Evolutionary conservation across 2,888 invertebrate genomes (phyloP), one percentile per base, ranked within the genome.

Genomic region (Dryobotodes eremita): DNA sequence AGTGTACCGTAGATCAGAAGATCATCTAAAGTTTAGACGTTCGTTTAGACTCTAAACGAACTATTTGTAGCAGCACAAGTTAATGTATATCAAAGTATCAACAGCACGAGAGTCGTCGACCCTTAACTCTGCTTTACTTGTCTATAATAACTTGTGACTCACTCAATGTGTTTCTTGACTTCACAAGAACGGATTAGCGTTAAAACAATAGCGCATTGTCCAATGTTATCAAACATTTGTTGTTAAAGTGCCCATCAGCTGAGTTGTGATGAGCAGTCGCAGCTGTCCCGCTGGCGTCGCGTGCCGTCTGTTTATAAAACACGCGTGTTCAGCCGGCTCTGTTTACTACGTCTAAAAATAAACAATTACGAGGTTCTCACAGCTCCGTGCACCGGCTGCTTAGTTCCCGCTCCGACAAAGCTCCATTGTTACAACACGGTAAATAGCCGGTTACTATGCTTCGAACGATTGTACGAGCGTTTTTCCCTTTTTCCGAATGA

Each of bases 281-380:
- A 15, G 31, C 26, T 31, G 50, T 17, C 10, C n/a, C 26, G 36
- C 17, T 6, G n/a, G n/a, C 20, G 48, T 72, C 55, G 79, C 80
- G 80, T 76, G 80, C 61, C 61, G 10, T 1, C n/a, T 80, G 72
- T 79, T 74, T 83, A 71, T 64, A 36, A 48, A 77, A 71, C 72
- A 70, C 57, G 66, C 65, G 57, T 48, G 68, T 26, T 53, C 53
- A 48, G 71, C 57, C 70, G 66, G 61, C 79, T 42, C n/a, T 77
- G 83, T 80, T 83, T 83, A 77, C 76, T 76, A 66, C 76, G 75
- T 48, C 69, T 66, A 57, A 76, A 79, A 71, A 80, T 83, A 83
- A 80, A 83, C 75, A 83, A 79, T 77, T 8, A 23, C 10, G 17
- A 64, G 26, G 79, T 76, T 83, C 75, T 76, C 83, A 80, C 71